phyloP scores from a whole-genome alignment of 2,797 vertebrate species.

The Mormyrus hasselquistii region DNA sequence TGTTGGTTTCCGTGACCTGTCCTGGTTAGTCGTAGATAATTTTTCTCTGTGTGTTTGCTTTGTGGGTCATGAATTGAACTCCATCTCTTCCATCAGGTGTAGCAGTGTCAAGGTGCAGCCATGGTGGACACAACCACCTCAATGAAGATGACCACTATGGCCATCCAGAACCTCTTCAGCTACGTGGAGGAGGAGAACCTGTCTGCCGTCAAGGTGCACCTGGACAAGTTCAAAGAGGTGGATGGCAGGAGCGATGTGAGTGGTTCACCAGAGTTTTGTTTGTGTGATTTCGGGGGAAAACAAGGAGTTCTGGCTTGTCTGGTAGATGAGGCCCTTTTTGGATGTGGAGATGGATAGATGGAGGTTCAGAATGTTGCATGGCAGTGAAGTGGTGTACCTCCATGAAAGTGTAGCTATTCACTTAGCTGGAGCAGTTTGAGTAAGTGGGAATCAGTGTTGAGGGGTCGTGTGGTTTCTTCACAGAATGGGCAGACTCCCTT shows the following conservation, averaged over 20 bases:
- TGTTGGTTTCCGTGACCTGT: background rate
- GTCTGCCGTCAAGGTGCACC: conserved; percentile 74
- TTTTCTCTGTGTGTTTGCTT: background rate
- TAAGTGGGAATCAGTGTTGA: background rate
- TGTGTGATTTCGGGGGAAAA: background rate
- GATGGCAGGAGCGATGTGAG: conserved; percentile 91
- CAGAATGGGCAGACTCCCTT: conserved; percentile 92
- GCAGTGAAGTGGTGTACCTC: background rate
- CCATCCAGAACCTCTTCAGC: conserved; percentile 87
- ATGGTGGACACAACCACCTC: conserved; percentile 68
- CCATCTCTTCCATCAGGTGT: conserved; percentile 22
- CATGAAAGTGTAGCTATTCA: background rate
- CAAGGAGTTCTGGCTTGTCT: background rate
- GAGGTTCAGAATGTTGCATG: background rate
- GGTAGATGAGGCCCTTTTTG: background rate
- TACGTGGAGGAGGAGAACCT: conserved; percentile 96
- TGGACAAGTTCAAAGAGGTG: conserved; percentile 94
- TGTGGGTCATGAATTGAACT: background rate
- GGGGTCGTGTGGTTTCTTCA: conserved; percentile 13
- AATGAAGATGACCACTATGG: conserved; percentile 84
- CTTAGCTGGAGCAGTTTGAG: background rate
- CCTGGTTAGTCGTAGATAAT: background rate
- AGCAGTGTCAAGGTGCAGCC: conserved; percentile 32
- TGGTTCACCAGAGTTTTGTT: background rate
- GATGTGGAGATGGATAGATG: background rate